Base-by-base conservation (phyloP, 2,888 invertebrate genomes). In the Aromia moschata region DNA sequence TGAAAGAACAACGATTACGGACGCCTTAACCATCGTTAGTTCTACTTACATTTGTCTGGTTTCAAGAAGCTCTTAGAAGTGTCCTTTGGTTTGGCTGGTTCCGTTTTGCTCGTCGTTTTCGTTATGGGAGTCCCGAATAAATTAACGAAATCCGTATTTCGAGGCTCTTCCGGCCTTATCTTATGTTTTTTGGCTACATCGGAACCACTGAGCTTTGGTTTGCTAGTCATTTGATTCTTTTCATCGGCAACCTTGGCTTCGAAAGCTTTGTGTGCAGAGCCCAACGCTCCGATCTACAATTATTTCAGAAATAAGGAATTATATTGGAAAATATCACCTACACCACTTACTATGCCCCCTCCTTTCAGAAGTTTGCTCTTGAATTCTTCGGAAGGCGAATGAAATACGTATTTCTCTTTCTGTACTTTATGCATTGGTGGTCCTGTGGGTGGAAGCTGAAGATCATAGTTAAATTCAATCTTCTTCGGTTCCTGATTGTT, bases 401-500 rank as follows among this genome's bases (percentile, higher is more conserved):
- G 86, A 79, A 98, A 95, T 46, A 93, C 87, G 75, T 93, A 89
- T 70, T 91, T 91, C 77, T 97, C 94, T 73, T 88, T 89, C 59
- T 92, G 87, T 58, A 86, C 85, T 69, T 87, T 87, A 74, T 84
- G 86, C 59, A 91, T 86, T 2, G 91, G 85, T 43, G 89, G 88
- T 1, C 92, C 92, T 70, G 87, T 87, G 10, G 86, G 85, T 80
- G 93, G 92, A 59, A 98, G 83, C 73, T 88, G 87, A 65, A 98
- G 85, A 80, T 97, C 96, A 83, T 98, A 98, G 52, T 86, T 84
- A 78, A 91, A 91, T 70, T 86, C 84, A 73, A 94, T 89, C 74
- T 90, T 93, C 78, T 92, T 93, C 7, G 95, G 95, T 76, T 95
- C 94, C 79, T 94, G 93, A 78, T 91, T 92, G 79, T 93, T 96